Base-by-base conservation (phyloP, 2,797 vertebrate genomes). In the Eurystomus glaucurus region DNA sequence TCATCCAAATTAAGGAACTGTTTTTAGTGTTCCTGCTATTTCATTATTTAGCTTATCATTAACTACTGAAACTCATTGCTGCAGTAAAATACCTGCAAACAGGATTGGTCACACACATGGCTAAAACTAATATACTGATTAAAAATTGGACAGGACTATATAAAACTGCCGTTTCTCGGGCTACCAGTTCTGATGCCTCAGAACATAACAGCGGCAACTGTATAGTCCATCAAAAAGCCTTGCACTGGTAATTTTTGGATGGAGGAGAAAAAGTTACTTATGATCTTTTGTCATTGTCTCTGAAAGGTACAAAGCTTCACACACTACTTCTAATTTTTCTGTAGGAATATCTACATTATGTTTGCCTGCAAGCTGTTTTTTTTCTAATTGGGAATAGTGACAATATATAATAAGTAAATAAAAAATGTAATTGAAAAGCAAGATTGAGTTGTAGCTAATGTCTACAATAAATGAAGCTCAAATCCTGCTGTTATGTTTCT, bases 81-180 rank as follows among this genome's bases (percentile, higher is more conserved):
- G 58, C 94, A 96, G 91, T 93, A 96, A 94, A 96, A 93, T 80
- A 90, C 74, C 72, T 85, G 64, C 77, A 92, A 93, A 94, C 70
- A 91, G 85, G 62, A 82, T 93, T 93, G 93, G 93, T 92, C 70
- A 94, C 55, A 82, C 54, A 48, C 2, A 57, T 57, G 10, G 66
- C 37, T 84, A 90, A 86, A 70, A 79, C 64, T 83, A 94, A 89
- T 41, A 74, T 60, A 72, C 70, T 85, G 88, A 88, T 85, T 81
- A 82, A 79, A 87, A 85, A 54, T 43, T 60, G 50, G 21, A 29
- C 37, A 71, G 72, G 62, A 29, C 3, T 2, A 51, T 7, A 55
- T 7, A 58, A 14, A 45, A 21, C 33, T 87, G 82, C 55, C 9
- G 25, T 62, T 91, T 93, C 83, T 90, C 0, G 0, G 62, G n/a